Base-by-base conservation (phyloP, 2,888 invertebrate genomes). In the Ethmia dodecea region DNA sequence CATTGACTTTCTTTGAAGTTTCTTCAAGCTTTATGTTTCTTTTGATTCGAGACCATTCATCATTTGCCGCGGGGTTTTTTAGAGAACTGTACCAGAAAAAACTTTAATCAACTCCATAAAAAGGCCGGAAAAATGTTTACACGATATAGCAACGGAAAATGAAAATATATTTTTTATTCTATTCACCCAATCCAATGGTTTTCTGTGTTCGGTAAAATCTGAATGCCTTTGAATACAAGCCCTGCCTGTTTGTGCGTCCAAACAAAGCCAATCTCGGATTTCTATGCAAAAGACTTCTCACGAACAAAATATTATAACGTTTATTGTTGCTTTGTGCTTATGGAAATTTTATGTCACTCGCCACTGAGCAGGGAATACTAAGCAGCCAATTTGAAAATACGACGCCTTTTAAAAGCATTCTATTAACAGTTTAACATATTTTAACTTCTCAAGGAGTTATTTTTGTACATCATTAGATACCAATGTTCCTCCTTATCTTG, bases 241-340 rank as follows among this genome's bases (percentile, higher is more conserved):
- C 59, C 48, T 52, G 60, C 60, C 70, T 74, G 71, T 78, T 77
- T 77, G 70, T 63, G 63, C 49, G 65, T 59, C 65, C 66, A 65
- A 55, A 79, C 73, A 78, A 77, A 71, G 71, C 69, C 73, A 78
- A 74, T 75, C 63, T 49, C 56, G 63, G 64, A 75, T 74, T 76
- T 67, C 67, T 63, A 70, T 75, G 73, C 72, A 73, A 78, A 77
- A 67, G 57, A 71, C 61, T 69, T 59, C 42, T 42, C 46, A 49
- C 43, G 57, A 66, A 62, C 62, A 73, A 73, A 78, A 79, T 75
- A 76, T 70, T 69, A 67, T 61, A 53, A 44, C 40, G 52, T 64
- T 40, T 59, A 67, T 65, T 64, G 62, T 68, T 63, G 64, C 69
- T 72, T 71, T 75, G 72, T 74, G 58, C 49, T 66, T 59, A 71